Percentiles rank a stretch among this genome's conserved stretches.
Evolutionary conservation across 2,797 vertebrate species (phyloP).

Genomic region (Somateria mollissima): DNA sequence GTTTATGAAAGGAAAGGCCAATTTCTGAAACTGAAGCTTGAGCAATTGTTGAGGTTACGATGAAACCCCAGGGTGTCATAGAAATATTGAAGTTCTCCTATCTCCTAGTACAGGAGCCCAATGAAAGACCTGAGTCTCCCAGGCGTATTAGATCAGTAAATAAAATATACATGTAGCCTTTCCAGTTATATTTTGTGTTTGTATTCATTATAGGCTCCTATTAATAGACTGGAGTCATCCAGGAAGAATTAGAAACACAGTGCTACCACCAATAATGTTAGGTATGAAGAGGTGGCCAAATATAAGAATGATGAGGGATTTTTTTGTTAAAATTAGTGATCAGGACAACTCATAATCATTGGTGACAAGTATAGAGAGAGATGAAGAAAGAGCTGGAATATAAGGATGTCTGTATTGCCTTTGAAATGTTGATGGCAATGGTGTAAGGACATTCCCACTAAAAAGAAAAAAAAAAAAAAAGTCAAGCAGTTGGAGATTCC

Average conservation of each 20-base stretch:
- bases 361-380: fast-evolving
- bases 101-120: not conserved
- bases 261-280: not conserved
- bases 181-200: slow-evolving; percentile 22
- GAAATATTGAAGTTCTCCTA: slow-evolving; percentile 9
- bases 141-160: slow-evolving; percentile 38
- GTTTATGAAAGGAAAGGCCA: slow-evolving; percentile 14
- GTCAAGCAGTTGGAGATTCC: not conserved
- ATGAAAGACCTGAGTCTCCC: slow-evolving; percentile 20
- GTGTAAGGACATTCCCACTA: not conserved
- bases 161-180: not conserved
- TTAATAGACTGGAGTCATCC: not conserved
- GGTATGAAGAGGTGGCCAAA: not conserved
- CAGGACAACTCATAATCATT: not conserved
- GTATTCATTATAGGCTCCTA: not conserved
- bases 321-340: not conserved
- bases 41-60: slow-evolving; percentile 40
- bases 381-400: not conserved
- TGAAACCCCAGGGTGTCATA: not conserved
- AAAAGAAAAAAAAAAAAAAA: not conserved
- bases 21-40: slow-evolving; percentile 42
- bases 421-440: not conserved
- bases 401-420: not conserved
- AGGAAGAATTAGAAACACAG: not conserved
- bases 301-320: not conserved